Percentiles rank a stretch among this genome's conserved stretches.
Conservation (phyloP, 2,113 vertebrate species). For the Carassius auratus region DNA sequence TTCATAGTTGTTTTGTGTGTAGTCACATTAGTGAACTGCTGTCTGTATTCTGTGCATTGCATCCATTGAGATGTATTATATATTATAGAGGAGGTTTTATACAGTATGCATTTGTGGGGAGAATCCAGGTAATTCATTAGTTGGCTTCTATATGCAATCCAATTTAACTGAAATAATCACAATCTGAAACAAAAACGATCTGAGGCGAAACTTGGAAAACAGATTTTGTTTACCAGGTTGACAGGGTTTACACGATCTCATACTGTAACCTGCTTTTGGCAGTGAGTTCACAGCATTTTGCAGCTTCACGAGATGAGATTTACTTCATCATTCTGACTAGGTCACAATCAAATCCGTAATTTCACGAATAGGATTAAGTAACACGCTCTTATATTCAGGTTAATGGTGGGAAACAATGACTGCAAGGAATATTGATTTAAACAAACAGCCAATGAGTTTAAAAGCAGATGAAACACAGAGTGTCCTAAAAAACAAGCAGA, state of each 20-base stretch:
- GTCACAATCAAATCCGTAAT: not conserved
- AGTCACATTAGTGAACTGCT: not conserved
- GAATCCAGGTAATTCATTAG: not conserved
- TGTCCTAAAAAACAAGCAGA: slow-evolving; percentile 23
- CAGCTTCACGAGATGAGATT: not conserved
- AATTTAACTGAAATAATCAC: not conserved
- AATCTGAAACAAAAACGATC: not conserved
- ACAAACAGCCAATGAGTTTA: not conserved
- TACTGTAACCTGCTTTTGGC: not conserved
- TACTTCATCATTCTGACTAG: not conserved
- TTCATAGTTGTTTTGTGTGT: not conserved
- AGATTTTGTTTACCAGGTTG: not conserved
- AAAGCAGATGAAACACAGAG: not conserved
- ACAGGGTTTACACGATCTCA: not conserved
- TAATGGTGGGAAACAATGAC: not conserved
- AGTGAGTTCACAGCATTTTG: not conserved
- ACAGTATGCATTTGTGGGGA: not conserved
- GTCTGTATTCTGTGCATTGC: not conserved
- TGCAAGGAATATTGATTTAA: slow-evolving; percentile 5
- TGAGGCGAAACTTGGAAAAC: not conserved
- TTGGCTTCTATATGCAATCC: not conserved
- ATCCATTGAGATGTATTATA: not conserved
- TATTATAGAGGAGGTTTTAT: not conserved
- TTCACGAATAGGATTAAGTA: not conserved
- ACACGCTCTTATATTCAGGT: not conserved